Evolutionary conservation across 2,113 vertebrate genomes (phyloP).

Genomic region (Mystacornis crossleyi): DNA sequence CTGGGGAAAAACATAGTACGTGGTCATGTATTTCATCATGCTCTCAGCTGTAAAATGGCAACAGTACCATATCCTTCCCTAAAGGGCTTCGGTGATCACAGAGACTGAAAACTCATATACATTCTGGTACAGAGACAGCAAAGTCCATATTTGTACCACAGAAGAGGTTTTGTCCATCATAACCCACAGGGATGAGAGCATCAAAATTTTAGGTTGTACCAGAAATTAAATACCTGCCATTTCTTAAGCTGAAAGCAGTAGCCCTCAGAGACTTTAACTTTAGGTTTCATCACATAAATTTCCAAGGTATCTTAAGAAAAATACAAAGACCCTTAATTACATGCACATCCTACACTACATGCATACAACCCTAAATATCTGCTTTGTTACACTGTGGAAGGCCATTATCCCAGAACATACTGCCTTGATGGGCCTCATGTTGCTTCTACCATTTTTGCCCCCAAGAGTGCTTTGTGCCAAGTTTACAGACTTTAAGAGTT

Average conservation of each 20-base stretch:
- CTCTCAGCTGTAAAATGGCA: background rate
- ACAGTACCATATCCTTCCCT: background rate
- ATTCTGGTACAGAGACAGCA: background rate
- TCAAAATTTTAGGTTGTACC: background rate
- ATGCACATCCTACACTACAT: accelerated
- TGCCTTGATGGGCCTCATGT: background rate
- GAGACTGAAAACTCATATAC: background rate
- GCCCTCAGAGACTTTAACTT: background rate
- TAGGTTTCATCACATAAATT: background rate
- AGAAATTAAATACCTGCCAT: background rate
- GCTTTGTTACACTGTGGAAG: background rate
- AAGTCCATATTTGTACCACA: background rate
- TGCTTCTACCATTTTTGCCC: background rate
- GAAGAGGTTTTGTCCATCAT: background rate
- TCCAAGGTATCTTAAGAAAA: background rate
- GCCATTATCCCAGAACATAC: background rate
- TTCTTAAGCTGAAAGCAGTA: background rate
- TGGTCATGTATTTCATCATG: background rate
- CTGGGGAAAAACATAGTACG: background rate
- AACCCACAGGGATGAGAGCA: background rate
- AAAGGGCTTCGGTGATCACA: background rate
- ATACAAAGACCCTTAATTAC: background rate
- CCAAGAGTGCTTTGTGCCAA: background rate
- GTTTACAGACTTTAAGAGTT: background rate
- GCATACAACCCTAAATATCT: background rate